These are phyloP conservation scores for Pelobates fuscus DNA, from an alignment of 2,113 vertebrate genomes.

Conservation along the genomic window DNA sequence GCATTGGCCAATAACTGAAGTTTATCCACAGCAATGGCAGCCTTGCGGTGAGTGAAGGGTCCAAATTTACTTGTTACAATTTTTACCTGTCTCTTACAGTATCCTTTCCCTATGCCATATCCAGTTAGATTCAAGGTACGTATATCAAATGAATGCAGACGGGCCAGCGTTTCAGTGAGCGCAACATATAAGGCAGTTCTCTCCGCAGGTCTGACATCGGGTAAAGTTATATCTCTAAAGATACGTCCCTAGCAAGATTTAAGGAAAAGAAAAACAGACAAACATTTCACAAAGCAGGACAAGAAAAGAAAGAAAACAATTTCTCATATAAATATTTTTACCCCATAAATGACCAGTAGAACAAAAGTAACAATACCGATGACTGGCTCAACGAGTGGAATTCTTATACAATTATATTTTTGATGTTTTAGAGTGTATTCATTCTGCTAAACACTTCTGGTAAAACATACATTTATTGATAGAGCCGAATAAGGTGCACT, in stretches of 20 bases:
- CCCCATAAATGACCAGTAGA: too few relatives aligned
- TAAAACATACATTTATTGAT: too few relatives aligned
- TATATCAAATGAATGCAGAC: conserved; percentile 77
- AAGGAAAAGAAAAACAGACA: background rate
- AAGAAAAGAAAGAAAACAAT: background rate
- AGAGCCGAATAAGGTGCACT: too few relatives aligned
- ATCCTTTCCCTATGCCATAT: conserved; percentile 80
- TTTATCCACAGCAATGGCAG: too few relatives aligned
- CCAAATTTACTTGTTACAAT: background rate
- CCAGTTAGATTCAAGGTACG: conserved; percentile 71
- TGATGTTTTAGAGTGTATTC: too few relatives aligned
- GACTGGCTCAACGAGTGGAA: too few relatives aligned
- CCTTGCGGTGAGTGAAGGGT: too few relatives aligned
- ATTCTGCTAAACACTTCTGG: too few relatives aligned
- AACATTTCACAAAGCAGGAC: background rate
- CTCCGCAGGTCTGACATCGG: conserved; percentile 77
- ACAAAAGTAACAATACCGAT: too few relatives aligned
- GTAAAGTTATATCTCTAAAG: conserved; percentile 78
- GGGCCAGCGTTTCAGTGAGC: conserved; percentile 78
- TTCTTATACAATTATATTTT: too few relatives aligned
- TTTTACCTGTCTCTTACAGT: conserved; percentile 87
- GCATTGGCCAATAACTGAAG: too few relatives aligned
- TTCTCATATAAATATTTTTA: too few relatives aligned
- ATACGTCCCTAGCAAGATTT: conserved; percentile 77
- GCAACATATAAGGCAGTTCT: conserved; percentile 82